Base-by-base conservation (phyloP, 2,888 invertebrate genomes). In the Monopis laevigella region DNA sequence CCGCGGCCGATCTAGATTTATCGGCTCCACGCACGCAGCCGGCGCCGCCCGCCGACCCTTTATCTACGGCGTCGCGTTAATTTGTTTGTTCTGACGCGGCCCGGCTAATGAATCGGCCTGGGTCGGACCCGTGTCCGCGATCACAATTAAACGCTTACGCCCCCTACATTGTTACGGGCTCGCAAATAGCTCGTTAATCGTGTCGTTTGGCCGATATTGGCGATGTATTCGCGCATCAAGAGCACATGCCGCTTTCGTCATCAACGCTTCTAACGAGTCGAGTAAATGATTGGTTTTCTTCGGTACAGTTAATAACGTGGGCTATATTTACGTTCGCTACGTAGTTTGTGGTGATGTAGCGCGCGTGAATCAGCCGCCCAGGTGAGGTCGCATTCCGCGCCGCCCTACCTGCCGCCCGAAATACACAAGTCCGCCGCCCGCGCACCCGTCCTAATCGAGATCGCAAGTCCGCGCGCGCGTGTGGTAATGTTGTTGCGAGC, bases 41-140 rank as follows among this genome's bases (percentile, higher is more conserved):
- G 74, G 72, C 71, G 59, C 56, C 60, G 65, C 69, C 43, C 21
- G 32, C 40, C 44, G 42, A 43, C 70, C 75, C 21, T 36, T 36
- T 36, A 36, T 36, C 36, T 13, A 32, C 17, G 32, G 7, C 69
- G 68, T 62, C 63, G 66, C 57, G 75, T 75, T 78, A 80, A 80
- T 78, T 80, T 78, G 80, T 80, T 78, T 80, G 74, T 67, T 69
- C 70, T 72, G 66, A 73, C 71, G 69, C 75, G 73, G 62, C 61
- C 62, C 62, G 63, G 59, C 71, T 78, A 80, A 80, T 80, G 78
- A 80, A 80, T 77, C 68, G 75, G 74, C 69, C 58, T 64, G 55
- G 65, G 72, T 65, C 62, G 56, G 65, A 73, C 73, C 77, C 74
- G 58, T 66, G 70, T 71, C 67, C 65, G 58, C 59, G 48, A 50